A percentile compares a stretch with the other conserved stretches of the same genome.
These are phyloP conservation scores for Pelmatolapia mariae DNA, from an alignment of 2,113 vertebrate species.

Conservation along the genomic window DNA sequence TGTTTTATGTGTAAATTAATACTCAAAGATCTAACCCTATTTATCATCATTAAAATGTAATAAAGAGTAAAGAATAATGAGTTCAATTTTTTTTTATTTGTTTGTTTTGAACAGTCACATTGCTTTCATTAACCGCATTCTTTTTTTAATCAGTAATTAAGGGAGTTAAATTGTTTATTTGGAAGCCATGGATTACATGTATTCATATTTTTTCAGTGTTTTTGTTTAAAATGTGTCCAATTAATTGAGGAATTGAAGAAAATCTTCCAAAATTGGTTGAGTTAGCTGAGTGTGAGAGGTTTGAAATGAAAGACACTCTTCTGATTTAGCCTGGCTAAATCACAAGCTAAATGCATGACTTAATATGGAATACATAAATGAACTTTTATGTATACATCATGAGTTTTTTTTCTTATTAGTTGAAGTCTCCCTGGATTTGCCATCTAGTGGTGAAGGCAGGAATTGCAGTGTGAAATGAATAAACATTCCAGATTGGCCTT, in stretches of 20 bases:
- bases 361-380: neutral
- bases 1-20: neutral
- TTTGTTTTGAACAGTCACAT: neutral
- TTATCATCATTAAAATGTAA: neutral
- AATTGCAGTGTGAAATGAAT: neutral
- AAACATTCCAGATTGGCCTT: neutral
- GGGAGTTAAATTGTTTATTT: neutral
- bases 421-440: neutral
- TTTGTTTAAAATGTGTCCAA: neutral
- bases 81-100: neutral
- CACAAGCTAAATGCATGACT: neutral
- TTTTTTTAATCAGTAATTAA: neutral
- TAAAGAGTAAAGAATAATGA: neutral
- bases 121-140: neutral
- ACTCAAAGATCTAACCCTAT: neutral
- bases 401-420: neutral
- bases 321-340: neutral
- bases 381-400: neutral
- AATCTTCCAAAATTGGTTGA: neutral
- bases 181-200: neutral
- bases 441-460: constrained; percentile 13
- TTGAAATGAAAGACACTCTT: neutral
- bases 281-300: neutral
- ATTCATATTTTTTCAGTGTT: neutral
- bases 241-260: neutral